Evolutionary conservation across 2,797 vertebrate genomes (phyloP).

Genomic region (Acrossocheilus wenchowensis): DNA sequence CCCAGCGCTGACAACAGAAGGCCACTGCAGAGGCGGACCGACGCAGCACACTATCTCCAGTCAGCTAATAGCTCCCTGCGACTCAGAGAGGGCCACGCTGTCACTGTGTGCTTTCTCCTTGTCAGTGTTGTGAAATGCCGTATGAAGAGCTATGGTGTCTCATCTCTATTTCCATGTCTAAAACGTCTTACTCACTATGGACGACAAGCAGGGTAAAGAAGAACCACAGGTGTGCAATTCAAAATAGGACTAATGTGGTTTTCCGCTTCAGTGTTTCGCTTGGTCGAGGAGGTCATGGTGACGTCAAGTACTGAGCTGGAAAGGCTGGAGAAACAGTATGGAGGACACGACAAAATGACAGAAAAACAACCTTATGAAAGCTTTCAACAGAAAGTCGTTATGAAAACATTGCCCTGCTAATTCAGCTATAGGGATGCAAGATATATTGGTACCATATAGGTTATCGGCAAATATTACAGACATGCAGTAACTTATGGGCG

Average conservation of each 20-base stretch:
- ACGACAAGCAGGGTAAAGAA: neutral
- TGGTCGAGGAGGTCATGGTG: neutral
- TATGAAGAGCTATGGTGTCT: neutral
- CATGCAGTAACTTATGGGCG: neutral
- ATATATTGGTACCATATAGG: neutral
- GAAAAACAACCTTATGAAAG: neutral
- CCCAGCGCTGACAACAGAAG: slow-evolving; percentile 51
- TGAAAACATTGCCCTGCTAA: neutral
- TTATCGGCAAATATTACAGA: neutral
- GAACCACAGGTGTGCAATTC: neutral
- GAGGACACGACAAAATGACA: neutral
- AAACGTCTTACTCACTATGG: neutral
- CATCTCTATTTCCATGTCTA: neutral
- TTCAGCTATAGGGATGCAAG: neutral
- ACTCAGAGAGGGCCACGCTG: slow-evolving; percentile 1
- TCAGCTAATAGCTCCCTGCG: slow-evolving; percentile 12
- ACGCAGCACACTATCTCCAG: slow-evolving; percentile 21
- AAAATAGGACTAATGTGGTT: neutral
- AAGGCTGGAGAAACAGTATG: neutral
- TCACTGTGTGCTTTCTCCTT: neutral
- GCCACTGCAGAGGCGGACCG: slow-evolving; percentile 56
- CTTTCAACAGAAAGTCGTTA: neutral
- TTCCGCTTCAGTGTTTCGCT: neutral
- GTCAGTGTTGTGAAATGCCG: slow-evolving; percentile 8
- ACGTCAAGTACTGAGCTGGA: neutral